Percentiles rank a stretch among this genome's conserved stretches.
phyloP scores from a whole-genome alignment of 2,113 vertebrate genomes.

The Oxyura jamaicensis region DNA sequence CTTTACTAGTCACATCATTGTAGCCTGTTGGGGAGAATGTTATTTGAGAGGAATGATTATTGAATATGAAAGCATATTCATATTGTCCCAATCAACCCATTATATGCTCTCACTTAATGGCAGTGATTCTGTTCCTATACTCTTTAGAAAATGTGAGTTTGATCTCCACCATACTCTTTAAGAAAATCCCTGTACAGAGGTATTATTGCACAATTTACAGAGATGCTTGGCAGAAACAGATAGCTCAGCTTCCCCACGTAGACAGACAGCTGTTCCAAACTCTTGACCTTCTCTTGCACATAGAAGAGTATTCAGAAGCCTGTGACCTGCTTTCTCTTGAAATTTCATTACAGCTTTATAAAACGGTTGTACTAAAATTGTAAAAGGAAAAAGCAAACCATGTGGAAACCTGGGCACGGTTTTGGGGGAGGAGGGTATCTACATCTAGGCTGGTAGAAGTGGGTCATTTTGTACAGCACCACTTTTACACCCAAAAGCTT shows the following conservation, averaged over 20 bases:
- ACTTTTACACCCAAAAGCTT: not conserved
- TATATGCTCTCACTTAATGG: not conserved
- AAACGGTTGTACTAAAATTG: not conserved
- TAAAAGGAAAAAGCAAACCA: not conserved
- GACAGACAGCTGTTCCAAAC: not conserved
- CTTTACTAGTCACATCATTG: not conserved
- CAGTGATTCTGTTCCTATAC: not conserved
- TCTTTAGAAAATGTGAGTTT: not conserved
- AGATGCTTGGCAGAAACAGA: not conserved
- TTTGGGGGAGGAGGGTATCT: not conserved
- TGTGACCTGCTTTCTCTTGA: slow-evolving; percentile 4
- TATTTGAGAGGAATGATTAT: not conserved
- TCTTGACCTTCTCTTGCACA: not conserved
- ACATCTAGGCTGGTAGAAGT: not conserved
- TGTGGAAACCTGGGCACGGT: not conserved
- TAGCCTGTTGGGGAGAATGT: not conserved
- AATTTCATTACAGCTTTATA: not conserved
- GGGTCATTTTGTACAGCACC: not conserved
- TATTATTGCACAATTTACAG: not conserved
- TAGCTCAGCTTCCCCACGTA: not conserved
- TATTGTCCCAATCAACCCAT: not conserved
- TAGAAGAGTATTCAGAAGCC: not conserved
- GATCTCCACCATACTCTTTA: not conserved
- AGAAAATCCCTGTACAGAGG: not conserved
- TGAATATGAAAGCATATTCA: not conserved